Evolutionary conservation across 2,797 vertebrate species (phyloP).

Genomic region (Triplophysa yarkandensis): DNA sequence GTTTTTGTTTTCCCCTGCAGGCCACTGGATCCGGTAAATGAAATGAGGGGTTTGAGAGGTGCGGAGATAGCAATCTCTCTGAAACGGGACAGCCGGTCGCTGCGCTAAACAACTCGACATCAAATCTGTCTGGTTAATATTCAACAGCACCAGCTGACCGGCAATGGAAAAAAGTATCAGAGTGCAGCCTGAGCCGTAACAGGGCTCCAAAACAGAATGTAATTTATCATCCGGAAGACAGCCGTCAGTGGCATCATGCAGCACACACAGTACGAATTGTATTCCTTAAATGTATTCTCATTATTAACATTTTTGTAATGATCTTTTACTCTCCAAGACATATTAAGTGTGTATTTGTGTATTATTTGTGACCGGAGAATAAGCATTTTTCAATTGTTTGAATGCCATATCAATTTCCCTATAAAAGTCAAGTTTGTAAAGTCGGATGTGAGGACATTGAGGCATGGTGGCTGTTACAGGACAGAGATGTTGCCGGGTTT

Average conservation of each 20-base stretch:
- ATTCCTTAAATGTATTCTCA: too few relatives aligned
- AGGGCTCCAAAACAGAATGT: conserved; percentile 1
- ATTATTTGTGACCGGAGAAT: too few relatives aligned
- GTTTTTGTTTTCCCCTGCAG: not conserved
- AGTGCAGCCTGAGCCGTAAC: conserved; percentile 13
- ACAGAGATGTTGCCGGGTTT: too few relatives aligned
- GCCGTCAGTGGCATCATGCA: not conserved
- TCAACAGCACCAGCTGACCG: conserved; percentile 40
- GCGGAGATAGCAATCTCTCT: not conserved
- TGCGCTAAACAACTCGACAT: conserved; percentile 27
- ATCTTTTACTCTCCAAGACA: too few relatives aligned
- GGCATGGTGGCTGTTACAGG: too few relatives aligned
- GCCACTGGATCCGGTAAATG: conserved; percentile 1
- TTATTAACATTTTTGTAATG: too few relatives aligned
- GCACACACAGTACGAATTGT: too few relatives aligned
- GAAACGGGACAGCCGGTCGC: not conserved
- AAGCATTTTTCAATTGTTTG: too few relatives aligned
- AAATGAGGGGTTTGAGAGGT: not conserved
- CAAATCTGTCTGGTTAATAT: conserved; percentile 53
- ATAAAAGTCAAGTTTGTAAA: too few relatives aligned
- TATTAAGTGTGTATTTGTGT: too few relatives aligned
- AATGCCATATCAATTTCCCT: too few relatives aligned
- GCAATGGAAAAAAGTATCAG: conserved; percentile 32
- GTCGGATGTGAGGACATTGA: too few relatives aligned
- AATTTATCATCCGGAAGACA: conserved; percentile 15